Evolutionary conservation across 2,113 vertebrate genomes (phyloP).

Genomic region (Phainopepla nitens): DNA sequence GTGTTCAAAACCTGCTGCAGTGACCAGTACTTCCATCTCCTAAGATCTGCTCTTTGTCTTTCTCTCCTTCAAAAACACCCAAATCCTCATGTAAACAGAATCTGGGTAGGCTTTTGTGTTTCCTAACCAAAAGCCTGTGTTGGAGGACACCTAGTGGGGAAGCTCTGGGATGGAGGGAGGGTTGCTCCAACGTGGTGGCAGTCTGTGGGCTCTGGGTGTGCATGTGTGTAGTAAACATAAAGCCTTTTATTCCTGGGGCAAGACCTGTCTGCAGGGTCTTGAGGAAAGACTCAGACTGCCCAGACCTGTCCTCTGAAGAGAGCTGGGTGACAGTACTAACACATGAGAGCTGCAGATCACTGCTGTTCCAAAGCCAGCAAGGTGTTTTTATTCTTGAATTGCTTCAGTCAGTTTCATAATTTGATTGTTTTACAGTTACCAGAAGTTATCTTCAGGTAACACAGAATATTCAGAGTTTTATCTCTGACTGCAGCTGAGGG

Average conservation of each 20-base stretch:
- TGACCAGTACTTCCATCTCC: not conserved
- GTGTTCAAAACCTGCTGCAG: not conserved
- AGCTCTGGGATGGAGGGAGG: not conserved
- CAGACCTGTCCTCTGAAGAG: not conserved
- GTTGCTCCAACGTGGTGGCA: accelerated
- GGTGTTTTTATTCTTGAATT: not conserved
- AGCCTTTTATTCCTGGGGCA: not conserved
- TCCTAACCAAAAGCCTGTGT: not conserved
- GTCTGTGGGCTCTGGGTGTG: not conserved
- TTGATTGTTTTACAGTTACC: not conserved
- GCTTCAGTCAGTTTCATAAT: not conserved
- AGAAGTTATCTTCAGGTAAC: not conserved
- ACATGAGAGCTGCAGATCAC: not conserved
- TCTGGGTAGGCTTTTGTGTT: not conserved
- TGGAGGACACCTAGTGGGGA: not conserved
- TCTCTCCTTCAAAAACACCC: not conserved
- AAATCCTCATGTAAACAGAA: not conserved
- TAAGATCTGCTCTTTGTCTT: not conserved
- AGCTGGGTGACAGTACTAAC: not conserved
- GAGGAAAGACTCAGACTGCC: not conserved
- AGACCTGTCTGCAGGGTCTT: not conserved
- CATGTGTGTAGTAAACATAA: accelerated
- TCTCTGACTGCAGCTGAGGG: not conserved
- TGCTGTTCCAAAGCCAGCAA: not conserved
- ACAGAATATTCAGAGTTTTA: not conserved